Percentiles rank a stretch among this genome's conserved stretches.
phyloP scores from a whole-genome alignment of 2,888 invertebrate genomes.

The Patella caerulea region DNA sequence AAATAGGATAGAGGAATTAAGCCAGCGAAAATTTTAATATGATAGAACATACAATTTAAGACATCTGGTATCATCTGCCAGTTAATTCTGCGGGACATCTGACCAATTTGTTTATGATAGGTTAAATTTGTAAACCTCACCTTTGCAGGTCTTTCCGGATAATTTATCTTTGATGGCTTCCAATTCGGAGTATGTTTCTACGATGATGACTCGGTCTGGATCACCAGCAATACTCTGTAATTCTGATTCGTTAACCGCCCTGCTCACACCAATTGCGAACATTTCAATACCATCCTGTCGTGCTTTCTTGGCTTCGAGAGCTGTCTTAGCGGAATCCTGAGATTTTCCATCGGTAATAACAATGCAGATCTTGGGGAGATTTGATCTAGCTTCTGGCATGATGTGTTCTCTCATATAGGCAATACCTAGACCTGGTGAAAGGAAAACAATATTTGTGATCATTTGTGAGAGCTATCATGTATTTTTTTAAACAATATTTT shows the following conservation, averaged over 20 bases:
- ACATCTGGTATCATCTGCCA: too few species aligned
- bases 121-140: background rate
- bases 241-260: constrained; percentile 26
- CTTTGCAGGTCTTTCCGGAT: constrained; percentile 25
- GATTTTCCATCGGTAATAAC: background rate
- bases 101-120: too few species aligned
- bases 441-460: too few species aligned
- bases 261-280: constrained; percentile 38
- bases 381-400: background rate
- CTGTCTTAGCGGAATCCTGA: constrained; percentile 21
- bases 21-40: too few species aligned
- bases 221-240: constrained; percentile 34
- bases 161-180: constrained; percentile 33
- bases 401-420: background rate
- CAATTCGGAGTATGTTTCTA: constrained; percentile 30
- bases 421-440: background rate
- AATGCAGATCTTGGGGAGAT: background rate
- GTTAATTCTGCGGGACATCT: too few species aligned
- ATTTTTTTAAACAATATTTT: too few species aligned
- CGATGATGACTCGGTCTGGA: constrained; percentile 27
- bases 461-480: too few species aligned
- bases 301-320: constrained; percentile 21
- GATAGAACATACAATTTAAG: too few species aligned
- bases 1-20: background rate
- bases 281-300: constrained; percentile 27